These are phyloP conservation scores for Diorhabda sublineata DNA, from an alignment of 1,140 invertebrate genomes.

Conservation along the genomic window DNA sequence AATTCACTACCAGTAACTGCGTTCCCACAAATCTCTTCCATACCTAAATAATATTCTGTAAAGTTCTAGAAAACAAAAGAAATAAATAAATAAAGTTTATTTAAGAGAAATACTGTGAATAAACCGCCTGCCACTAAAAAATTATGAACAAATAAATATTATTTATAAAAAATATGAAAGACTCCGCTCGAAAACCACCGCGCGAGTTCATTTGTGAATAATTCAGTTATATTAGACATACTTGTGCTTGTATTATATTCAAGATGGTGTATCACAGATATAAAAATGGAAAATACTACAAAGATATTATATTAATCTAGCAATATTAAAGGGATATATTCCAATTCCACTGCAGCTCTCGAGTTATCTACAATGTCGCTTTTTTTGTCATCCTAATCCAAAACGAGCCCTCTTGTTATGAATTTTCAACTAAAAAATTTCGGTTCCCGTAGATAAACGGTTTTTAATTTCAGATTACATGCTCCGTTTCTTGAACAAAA, in stretches of 20 bases:
- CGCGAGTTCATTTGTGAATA: not conserved
- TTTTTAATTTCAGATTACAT: not conserved
- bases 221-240: not conserved
- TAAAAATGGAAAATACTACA: conserved; percentile 1
- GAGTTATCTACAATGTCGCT: not conserved
- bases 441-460: not conserved
- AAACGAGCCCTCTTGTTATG: not conserved
- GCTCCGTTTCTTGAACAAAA: not conserved
- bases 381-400: not conserved
- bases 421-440: not conserved
- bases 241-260: not conserved
- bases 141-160: too few relatives aligned
- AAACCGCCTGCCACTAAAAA: too few relatives aligned
- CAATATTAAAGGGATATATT: not conserved
- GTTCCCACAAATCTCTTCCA: too few relatives aligned
- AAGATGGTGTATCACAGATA: not conserved
- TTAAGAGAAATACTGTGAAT: too few relatives aligned
- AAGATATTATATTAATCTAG: not conserved
- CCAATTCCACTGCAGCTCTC: not conserved
- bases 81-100: too few relatives aligned
- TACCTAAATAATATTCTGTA: too few relatives aligned
- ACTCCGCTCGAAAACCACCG: not conserved
- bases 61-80: too few relatives aligned
- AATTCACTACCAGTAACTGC: too few relatives aligned
- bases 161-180: too few relatives aligned